phyloP scores from a whole-genome alignment of 2,888 invertebrate genomes.

The Eilema sororculum region DNA sequence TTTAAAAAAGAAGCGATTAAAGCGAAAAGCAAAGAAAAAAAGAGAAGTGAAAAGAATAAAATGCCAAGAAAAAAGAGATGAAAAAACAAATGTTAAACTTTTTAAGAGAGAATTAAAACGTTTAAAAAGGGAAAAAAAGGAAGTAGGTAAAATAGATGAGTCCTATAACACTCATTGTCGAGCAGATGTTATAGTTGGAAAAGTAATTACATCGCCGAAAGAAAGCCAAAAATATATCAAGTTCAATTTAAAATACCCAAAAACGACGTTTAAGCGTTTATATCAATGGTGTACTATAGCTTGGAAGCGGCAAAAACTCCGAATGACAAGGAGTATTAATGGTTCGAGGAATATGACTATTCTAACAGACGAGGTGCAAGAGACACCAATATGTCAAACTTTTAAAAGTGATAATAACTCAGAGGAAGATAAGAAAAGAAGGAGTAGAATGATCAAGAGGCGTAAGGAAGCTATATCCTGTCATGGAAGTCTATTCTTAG shows the following conservation, averaged over 20 bases:
- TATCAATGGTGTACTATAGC: background rate
- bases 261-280: background rate
- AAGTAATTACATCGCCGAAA: background rate
- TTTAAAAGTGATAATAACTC: background rate
- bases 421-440: background rate
- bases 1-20: slow-evolving; percentile 1
- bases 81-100: background rate
- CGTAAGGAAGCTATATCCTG: slow-evolving; percentile 51
- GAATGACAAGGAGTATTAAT: background rate
- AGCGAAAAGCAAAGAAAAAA: background rate
- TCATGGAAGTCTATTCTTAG: slow-evolving; percentile 61
- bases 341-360: background rate
- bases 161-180: background rate
- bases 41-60: background rate
- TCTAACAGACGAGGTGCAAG: background rate
- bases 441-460: slow-evolving; percentile 37
- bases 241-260: background rate
- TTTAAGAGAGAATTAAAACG: slow-evolving; percentile 5
- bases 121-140: background rate
- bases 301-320: slow-evolving; percentile 7
- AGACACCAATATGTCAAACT: slow-evolving; percentile 38
- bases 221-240: background rate
- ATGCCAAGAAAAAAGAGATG: background rate
- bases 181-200: slow-evolving; percentile 2
- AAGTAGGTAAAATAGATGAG: slow-evolving; percentile 1